Percentiles rank a stretch among this genome's conserved stretches.
Evolutionary conservation across 1,140 invertebrate genomes (phyloP).

Genomic region (Drosophila kurseongensis): DNA sequence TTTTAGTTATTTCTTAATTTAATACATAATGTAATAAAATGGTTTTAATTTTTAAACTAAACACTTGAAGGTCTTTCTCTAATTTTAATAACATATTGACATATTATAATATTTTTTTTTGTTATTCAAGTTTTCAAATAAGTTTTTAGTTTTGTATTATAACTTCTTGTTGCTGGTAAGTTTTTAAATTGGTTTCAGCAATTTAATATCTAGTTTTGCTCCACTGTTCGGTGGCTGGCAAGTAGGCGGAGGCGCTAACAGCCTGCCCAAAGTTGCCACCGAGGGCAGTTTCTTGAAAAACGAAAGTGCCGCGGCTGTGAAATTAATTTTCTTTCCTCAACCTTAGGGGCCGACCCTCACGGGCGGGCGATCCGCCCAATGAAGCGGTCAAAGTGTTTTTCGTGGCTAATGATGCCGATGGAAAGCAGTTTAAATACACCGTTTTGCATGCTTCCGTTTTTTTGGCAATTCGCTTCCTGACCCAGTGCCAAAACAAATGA

Average conservation of each 20-base stretch:
- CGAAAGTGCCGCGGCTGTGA: conserved; percentile 59
- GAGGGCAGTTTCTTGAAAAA: conserved; percentile 56
- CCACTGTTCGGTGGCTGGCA: conserved; percentile 27
- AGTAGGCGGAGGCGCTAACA: conserved; percentile 58
- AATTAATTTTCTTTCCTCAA: conserved; percentile 60
- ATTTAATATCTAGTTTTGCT: not conserved
- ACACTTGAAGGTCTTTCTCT: too few relatives aligned
- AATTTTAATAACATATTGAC: too few relatives aligned
- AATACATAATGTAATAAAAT: too few relatives aligned
- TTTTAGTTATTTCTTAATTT: too few relatives aligned
- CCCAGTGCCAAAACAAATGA: conserved; percentile 66
- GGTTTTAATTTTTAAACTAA: too few relatives aligned
- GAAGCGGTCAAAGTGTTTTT: conserved; percentile 34
- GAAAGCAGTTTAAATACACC: conserved; percentile 34
- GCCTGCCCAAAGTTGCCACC: conserved; percentile 47
- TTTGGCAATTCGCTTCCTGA: conserved; percentile 54
- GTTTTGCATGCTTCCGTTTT: conserved; percentile 61
- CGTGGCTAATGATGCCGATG: conserved; percentile 39
- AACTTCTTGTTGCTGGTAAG: not conserved
- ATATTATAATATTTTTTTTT: too few relatives aligned
- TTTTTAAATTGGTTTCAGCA: not conserved
- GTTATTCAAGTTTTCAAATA: too few relatives aligned
- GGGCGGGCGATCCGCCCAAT: conserved; percentile 11
- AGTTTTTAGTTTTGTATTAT: too few relatives aligned
- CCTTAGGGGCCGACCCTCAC: conserved; percentile 36